These are phyloP conservation scores for Lonchura striata DNA, from an alignment of 2,113 vertebrate genomes.

Conservation along the genomic window DNA sequence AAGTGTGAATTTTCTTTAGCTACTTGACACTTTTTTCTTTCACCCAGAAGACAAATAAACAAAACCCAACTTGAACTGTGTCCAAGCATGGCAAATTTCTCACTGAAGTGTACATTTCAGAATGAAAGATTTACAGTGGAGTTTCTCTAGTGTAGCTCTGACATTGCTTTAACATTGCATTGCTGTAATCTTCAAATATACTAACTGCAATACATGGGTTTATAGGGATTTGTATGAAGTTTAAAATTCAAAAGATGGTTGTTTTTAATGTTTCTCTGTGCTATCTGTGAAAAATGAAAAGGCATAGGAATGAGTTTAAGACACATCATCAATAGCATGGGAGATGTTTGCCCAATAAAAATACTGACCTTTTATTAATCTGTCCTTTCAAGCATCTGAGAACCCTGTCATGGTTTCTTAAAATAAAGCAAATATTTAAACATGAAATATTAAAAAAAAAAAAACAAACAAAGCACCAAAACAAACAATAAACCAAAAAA, in stretches of 20 bases:
- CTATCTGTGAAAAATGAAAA: background rate
- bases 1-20: background rate
- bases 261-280: background rate
- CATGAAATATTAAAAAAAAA: background rate
- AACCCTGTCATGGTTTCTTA: fast-evolving
- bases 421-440: background rate
- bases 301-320: background rate
- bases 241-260: constrained; percentile 14
- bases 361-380: background rate
- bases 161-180: constrained; percentile 46
- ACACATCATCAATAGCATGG: background rate
- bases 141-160: background rate
- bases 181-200: constrained; percentile 24
- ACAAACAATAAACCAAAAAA: background rate
- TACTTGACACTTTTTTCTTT: background rate
- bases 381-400: background rate
- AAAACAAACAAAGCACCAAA: background rate
- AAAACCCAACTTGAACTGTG: background rate
- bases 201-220: background rate
- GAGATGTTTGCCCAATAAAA: background rate
- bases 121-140: constrained; percentile 14
- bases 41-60: constrained; percentile 33
- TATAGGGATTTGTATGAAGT: constrained; percentile 22
- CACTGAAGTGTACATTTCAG: background rate
- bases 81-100: background rate